Base-by-base conservation (phyloP, 2,888 invertebrate species). In the Lacanobia wlatinum region DNA sequence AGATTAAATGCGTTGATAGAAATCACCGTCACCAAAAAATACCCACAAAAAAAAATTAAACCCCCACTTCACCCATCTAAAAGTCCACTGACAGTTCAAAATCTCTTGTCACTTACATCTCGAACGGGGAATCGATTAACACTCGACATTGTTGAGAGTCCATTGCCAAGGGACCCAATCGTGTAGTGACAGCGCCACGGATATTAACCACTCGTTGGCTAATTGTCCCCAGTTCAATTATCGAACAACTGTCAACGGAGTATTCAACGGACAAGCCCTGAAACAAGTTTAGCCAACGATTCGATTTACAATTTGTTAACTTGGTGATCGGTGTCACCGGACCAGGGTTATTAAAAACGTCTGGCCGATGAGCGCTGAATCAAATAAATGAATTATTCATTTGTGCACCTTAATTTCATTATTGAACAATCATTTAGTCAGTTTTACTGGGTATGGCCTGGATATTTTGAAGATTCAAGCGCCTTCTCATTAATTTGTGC, bases 141-240 rank as follows among this genome's bases (percentile, higher is more conserved):
- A 91, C 93, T 93, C 90, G 84, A 94, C 89, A 89, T 86, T 87
- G 88, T 92, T 88, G 91, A 94, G 92, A 91, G 92, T 88, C 89
- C 88, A 89, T 86, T 89, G 90, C 90, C 90, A 88, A 87, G 91
- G 92, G 92, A 91, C 88, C 90, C 90, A 91, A 92, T 92, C 91
- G 89, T 89, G 90, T 90, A 89, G 89, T 94, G 94, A 94, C 94
- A 94, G 91, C 89, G 87, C 87, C 92, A 91, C 92, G 92, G 94
- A 95, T 94, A 95, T 95, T 94, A 94, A 92, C 94, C 95, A 95
- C 95, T 95, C 94, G 90, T 93, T 92, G 88, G 93, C 92, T 95
- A 95, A 96, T 95, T 95, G 95, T 95, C 92, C 95, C 91, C 92
- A 91, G 94, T 94, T 94, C 95, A 94, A 95, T 95, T 96, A 96